Conservation (phyloP, 2,888 invertebrate species). For the Leptopilina syphax region DNA sequence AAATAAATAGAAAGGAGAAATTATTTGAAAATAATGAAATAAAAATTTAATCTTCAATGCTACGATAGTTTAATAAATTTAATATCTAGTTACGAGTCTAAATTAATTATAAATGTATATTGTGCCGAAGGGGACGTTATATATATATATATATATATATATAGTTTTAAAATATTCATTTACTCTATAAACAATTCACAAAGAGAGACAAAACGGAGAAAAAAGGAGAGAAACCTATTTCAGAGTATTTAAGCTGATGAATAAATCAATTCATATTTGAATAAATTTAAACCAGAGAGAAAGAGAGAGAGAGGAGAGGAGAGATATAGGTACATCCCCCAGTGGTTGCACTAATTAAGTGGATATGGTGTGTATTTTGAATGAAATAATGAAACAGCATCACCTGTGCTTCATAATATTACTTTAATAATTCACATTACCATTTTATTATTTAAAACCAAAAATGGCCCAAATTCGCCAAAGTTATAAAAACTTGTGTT, state of each 20-base stretch:
- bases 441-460: not conserved
- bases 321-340: not conserved
- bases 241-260: not conserved
- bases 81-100: too few relatives aligned
- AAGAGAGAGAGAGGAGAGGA: not conserved
- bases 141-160: too few relatives aligned
- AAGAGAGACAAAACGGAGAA: not conserved
- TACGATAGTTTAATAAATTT: too few relatives aligned
- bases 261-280: constrained; percentile 17
- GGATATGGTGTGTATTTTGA: not conserved
- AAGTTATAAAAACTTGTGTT: not conserved
- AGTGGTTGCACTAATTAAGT: constrained; percentile 3
- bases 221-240: not conserved
- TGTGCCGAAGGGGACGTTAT: too few relatives aligned
- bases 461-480: not conserved
- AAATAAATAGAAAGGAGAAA: too few relatives aligned
- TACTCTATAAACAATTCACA: not conserved
- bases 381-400: not conserved
- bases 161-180: too few relatives aligned
- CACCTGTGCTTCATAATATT: not conserved
- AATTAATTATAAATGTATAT: too few relatives aligned
- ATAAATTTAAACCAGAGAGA: not conserved
- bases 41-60: too few relatives aligned
- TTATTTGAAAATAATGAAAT: too few relatives aligned
- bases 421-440: not conserved